Base-by-base conservation (phyloP, 1,140 invertebrate genomes). In the Plectrocnemia conspersa region DNA sequence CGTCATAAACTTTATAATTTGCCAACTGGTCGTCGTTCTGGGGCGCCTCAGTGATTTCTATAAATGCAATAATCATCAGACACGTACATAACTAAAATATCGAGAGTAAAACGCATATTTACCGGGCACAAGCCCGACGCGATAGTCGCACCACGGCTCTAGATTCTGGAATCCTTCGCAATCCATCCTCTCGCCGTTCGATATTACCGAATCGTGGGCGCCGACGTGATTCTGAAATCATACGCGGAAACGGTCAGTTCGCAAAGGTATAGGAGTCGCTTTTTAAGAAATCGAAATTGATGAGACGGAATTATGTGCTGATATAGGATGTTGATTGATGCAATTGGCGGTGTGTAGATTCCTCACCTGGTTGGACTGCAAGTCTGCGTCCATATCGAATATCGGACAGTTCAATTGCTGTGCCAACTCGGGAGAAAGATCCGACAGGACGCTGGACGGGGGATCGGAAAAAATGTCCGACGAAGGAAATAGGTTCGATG, bases 121-220 rank as follows among this genome's bases (percentile, higher is more conserved):
- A 58, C 59, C 59, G 55, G 38, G 33, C 36, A 29, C 23, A 45
- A 32, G 45, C 49, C 25, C 41, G 54, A 1, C 18, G 19, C 22
- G 42, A 50, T 47, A 24, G 36, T 29, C 45, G 59, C 59, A 61
- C 52, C 52, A 61, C 32, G 54, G 24, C 35, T 29, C 41, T 38
- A 61, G 42, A 40, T 61, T 52, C 49, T 54, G 59, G 23, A 61
- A 61, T 16, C 55, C 59, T 54, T 61, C 59, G 59, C 55, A 61
- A 52, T 61, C 52, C 59, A 61, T 58, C 11, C 27, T 29, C n/a
- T 29, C 27, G 27, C 6, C n/a, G n/a, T n/a, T n/a, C n/a, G n/a
- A n/a, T n/a, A 29, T 7, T 29, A n/a, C n/a, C n/a, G 6, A 29
- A 29, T 44, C 21, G 21, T 3, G 9, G 45, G 10, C 35, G 29